Evolutionary conservation across 2,888 invertebrate genomes (phyloP), one percentile per base, ranked within the genome.

Genomic region (Drosophila paranaensis): DNA sequence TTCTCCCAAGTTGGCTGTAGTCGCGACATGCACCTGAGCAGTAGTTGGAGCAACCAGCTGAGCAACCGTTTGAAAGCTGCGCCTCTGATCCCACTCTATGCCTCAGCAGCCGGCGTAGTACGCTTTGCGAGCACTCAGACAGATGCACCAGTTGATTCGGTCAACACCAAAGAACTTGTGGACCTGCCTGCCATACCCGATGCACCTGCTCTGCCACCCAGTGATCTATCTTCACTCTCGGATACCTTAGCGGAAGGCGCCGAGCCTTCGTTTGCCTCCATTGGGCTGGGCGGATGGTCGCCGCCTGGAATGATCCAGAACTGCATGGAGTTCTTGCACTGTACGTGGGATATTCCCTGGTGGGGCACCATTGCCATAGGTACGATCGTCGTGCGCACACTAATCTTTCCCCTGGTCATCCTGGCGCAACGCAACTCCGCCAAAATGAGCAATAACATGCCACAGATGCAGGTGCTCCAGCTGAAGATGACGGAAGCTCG

Each of bases 341-440:
- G 97, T n/a, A 93, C 94, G 0, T 92, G 95, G 13, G 97, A 96
- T 81, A 77, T 99, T 13, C 99, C 99, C 0, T 99, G 99, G 99
- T 99, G 98, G 98, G 95, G 94, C 42, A 94, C 97, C 13, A 98
- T 99, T 82, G 94, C 96, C 3, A 93, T 96, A 61, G 96, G 96
- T n/a, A 98, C 98, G 0, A 68, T 97, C 2, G 92, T 95, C 37
- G 95, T 98, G 0, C 95, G 99, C 86, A 89, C 95, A 0, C 80
- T 95, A 0, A 94, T 98, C 91, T 97, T 99, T 84, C 98, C 98
- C 0, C 92, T 99, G 61, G 96, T 98, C 0, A 94, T 99, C 60
- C 92, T 96, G 85, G 93, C 97, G 0, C 98, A 98, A 93, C 95
- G 95, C 81, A 97, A 97, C 92, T 94, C 96, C 0, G 96, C 97